phyloP scores from a whole-genome alignment of 2,797 vertebrate species.

The Apogon talboti region DNA sequence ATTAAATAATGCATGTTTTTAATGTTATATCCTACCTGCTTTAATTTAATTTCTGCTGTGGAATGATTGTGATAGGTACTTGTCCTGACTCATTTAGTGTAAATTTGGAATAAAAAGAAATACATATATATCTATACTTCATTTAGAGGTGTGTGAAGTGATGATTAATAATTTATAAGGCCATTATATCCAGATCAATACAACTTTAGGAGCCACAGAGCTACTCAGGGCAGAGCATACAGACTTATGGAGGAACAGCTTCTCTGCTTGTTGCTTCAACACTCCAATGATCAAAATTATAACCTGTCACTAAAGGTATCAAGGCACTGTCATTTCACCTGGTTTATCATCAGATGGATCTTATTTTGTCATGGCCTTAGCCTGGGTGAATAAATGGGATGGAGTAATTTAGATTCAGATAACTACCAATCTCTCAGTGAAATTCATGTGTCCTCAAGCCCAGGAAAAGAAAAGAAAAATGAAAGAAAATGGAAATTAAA shows the following conservation, averaged over 20 bases:
- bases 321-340: conserved; percentile 20
- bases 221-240: conserved; percentile 39
- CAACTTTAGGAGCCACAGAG: conserved; percentile 29
- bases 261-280: conserved; percentile 26
- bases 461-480: too few relatives aligned
- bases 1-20: too few relatives aligned
- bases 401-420: too few relatives aligned
- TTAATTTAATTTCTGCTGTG: too few relatives aligned
- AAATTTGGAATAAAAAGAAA: background rate
- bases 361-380: background rate
- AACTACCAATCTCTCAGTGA: too few relatives aligned
- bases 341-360: conserved; percentile 23
- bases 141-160: background rate
- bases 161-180: conserved; percentile 61
- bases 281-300: conserved; percentile 11
- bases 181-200: conserved; percentile 57
- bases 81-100: too few relatives aligned
- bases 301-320: conserved; percentile 5
- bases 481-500: too few relatives aligned
- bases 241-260: background rate
- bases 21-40: too few relatives aligned
- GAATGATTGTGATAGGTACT: too few relatives aligned
- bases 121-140: background rate
- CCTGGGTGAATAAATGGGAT: background rate
- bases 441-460: too few relatives aligned